Evolutionary conservation across 1,140 invertebrate species (phyloP).

Genomic region (Drosophila kepulauana): DNA sequence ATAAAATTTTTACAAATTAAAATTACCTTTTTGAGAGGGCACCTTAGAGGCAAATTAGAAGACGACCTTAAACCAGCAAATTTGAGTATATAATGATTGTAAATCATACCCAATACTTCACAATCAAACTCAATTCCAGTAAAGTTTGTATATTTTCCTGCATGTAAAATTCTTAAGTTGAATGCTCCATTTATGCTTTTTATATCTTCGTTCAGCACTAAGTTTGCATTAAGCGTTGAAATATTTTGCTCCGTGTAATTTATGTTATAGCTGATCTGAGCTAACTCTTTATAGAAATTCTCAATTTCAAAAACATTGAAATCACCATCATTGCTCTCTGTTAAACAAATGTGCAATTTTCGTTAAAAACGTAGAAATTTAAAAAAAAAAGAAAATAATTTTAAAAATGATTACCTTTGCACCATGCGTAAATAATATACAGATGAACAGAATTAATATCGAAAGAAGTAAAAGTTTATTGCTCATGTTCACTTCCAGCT

Average conservation of each 20-base stretch:
- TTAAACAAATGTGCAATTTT: neutral
- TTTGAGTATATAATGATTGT: neutral
- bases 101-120: neutral
- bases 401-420: neutral
- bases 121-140: neutral
- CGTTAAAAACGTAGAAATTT: no score
- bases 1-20: no score
- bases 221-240: neutral
- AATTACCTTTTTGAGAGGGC: conserved; percentile 10
- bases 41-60: conserved; percentile 3
- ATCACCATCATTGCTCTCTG: neutral
- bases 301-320: neutral
- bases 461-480: neutral
- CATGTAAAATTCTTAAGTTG: neutral
- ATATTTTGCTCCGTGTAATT: neutral
- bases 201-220: neutral
- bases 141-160: neutral
- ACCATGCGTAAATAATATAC: neutral
- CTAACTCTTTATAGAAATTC: neutral
- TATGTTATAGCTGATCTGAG: neutral
- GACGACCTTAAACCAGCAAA: neutral
- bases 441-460: neutral
- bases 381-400: no score
- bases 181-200: neutral
- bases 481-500: neutral